Evolutionary conservation across 1,140 invertebrate species (phyloP).

Genomic region (Doryteuthis pealeii): DNA sequence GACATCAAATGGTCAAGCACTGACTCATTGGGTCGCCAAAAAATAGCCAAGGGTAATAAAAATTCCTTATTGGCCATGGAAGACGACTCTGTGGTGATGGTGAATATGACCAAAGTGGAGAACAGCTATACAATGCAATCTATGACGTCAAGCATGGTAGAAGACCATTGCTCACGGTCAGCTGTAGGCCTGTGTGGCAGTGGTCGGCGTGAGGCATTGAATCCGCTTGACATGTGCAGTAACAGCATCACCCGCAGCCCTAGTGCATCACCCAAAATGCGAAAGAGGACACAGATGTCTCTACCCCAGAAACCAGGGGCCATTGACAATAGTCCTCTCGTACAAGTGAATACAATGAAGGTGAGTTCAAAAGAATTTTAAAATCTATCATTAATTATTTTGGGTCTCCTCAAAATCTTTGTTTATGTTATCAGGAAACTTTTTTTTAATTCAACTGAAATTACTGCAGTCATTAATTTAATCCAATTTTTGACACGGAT

Average conservation of each 20-base stretch:
- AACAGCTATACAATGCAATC: slow-evolving; percentile 5
- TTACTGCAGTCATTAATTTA: too few species aligned
- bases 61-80: slow-evolving; percentile 33
- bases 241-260: slow-evolving; percentile 34
- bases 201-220: slow-evolving; percentile 21
- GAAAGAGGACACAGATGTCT: slow-evolving; percentile 29
- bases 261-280: slow-evolving; percentile 46
- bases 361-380: too few species aligned
- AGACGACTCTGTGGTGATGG: slow-evolving; percentile 46
- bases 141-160: slow-evolving; percentile 3
- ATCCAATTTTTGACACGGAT: too few species aligned
- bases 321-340: slow-evolving; percentile 75
- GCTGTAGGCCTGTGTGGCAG: neutral
- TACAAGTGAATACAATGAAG: slow-evolving; percentile 67
- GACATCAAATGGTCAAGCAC: neutral
- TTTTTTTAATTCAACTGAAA: too few species aligned
- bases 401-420: too few species aligned
- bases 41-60: slow-evolving; percentile 28
- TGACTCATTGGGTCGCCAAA: slow-evolving; percentile 20
- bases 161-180: neutral
- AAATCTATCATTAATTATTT: too few species aligned
- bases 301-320: slow-evolving; percentile 68
- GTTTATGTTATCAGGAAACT: too few species aligned
- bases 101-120: slow-evolving; percentile 25
- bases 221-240: slow-evolving; percentile 31